Percentiles rank a stretch among this genome's conserved stretches.
Evolutionary conservation across 2,113 vertebrate genomes (phyloP).

Genomic region (Bubo scandiacus): DNA sequence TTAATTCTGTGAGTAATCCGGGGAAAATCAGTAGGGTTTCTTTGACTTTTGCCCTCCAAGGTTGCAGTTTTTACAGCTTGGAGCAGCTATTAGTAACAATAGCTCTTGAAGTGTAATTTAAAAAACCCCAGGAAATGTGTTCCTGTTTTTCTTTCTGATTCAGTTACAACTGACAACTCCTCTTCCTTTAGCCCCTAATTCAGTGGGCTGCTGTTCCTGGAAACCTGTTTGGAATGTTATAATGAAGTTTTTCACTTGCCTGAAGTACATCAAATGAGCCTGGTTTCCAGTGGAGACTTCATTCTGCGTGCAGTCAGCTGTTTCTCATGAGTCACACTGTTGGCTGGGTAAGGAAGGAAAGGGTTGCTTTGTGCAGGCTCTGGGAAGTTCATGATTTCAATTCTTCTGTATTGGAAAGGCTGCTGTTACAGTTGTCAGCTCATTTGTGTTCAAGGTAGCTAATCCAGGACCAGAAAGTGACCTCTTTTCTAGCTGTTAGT

Average conservation of each 20-base stretch:
- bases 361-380: background rate
- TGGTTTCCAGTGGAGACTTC: background rate
- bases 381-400: background rate
- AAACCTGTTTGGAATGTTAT: conserved; percentile 34
- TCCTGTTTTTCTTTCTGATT: conserved; percentile 60
- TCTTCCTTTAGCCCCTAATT: conserved; percentile 16
- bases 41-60: conserved; percentile 60
- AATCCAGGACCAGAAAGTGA: background rate
- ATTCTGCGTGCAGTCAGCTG: background rate
- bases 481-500: background rate
- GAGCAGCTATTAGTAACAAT: conserved; percentile 49
- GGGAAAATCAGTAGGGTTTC: conserved; percentile 46
- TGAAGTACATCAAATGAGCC: background rate
- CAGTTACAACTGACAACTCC: conserved; percentile 54
- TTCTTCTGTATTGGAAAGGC: background rate
- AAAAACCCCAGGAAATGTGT: conserved; percentile 62
- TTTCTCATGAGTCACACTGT: background rate
- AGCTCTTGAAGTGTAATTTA: conserved; percentile 58
- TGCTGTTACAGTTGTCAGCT: background rate
- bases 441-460: background rate
- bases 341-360: background rate
- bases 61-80: conserved; percentile 51
- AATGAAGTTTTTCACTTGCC: conserved; percentile 31
- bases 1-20: conserved; percentile 52
- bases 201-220: background rate